A percentile compares a stretch with the other conserved stretches of the same genome.
phyloP scores from a whole-genome alignment of 1,140 invertebrate species.

The Drosophila lowei region DNA sequence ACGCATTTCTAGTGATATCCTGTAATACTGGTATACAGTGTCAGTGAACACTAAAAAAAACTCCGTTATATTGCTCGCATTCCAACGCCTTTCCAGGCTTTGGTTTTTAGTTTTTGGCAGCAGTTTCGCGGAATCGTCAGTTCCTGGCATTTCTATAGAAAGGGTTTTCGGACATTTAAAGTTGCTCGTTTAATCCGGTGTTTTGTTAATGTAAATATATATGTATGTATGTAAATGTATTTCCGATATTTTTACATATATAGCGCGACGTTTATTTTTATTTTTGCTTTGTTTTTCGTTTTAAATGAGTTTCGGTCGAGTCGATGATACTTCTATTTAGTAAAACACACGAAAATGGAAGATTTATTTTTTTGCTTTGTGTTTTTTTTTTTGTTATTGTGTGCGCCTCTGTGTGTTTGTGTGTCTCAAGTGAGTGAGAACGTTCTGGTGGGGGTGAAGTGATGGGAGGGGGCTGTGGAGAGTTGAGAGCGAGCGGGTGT shows the following conservation, averaged over 20 bases:
- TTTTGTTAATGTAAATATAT: conserved; percentile 27
- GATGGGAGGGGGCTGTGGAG: conserved; percentile 7
- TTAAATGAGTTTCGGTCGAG: conserved; percentile 62
- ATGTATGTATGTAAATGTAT: conserved; percentile 22
- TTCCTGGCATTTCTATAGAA: conserved; percentile 59
- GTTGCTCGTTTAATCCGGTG: conserved; percentile 46
- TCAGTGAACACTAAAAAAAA: background rate
- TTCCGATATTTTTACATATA: conserved; percentile 21
- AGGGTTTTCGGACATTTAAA: conserved; percentile 61
- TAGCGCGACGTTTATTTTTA: conserved; percentile 3
- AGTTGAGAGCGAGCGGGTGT: conserved; percentile 11
- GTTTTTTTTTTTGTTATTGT: conserved; percentile 9
- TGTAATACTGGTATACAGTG: background rate
- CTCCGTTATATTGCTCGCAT: conserved; percentile 29
- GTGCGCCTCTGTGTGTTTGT: conserved; percentile 9
- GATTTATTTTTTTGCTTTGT: conserved; percentile 4
- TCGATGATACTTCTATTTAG: conserved; percentile 73
- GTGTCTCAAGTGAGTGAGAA: conserved; percentile 36
- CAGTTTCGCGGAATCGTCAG: conserved; percentile 11
- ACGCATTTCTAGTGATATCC: background rate
- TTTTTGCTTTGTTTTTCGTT: conserved; percentile 56
- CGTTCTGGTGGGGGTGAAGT: conserved; percentile 26
- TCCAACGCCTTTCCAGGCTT: conserved; percentile 16
- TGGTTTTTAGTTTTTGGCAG: conserved; percentile 9
- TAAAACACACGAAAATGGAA: conserved; percentile 30